Conservation (phyloP, 2,888 invertebrate species). For the Drosophila emarginata region DNA sequence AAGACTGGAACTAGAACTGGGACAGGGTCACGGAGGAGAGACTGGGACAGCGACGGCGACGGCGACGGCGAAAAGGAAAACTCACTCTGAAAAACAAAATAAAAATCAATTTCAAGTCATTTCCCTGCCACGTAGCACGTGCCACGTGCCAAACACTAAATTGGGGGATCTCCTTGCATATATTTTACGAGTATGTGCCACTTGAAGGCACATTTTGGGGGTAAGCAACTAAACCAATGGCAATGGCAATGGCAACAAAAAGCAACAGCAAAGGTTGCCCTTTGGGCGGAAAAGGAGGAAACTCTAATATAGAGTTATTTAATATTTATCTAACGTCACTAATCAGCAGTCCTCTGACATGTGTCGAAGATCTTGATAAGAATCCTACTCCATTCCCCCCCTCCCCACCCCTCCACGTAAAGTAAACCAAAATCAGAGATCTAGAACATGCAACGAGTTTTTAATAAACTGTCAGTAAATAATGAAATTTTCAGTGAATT, state of each 20-base stretch:
- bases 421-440: conserved; percentile 50
- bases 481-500: conserved; percentile 60
- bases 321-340: conserved; percentile 63
- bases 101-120: conserved; percentile 66
- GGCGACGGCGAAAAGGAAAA: conserved; percentile 12
- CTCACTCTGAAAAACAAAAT: conserved; percentile 60
- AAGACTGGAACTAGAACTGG: background rate
- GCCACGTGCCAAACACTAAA: conserved; percentile 63
- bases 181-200: conserved; percentile 38
- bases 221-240: background rate
- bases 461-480: conserved; percentile 73
- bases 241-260: too few species aligned
- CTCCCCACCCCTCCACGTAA: conserved; percentile 10
- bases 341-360: conserved; percentile 66
- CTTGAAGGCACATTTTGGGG: conserved; percentile 63
- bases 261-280: conserved; percentile 35
- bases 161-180: conserved; percentile 34
- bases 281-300: conserved; percentile 62
- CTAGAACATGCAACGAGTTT: conserved; percentile 47
- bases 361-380: conserved; percentile 70
- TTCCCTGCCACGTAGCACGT: conserved; percentile 58
- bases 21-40: background rate
- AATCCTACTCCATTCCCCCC: too few species aligned
- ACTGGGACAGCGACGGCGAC: background rate
- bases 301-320: conserved; percentile 60